phyloP scores from a whole-genome alignment of 2,113 vertebrate species.

The Ornithorhynchus anatinus region DNA sequence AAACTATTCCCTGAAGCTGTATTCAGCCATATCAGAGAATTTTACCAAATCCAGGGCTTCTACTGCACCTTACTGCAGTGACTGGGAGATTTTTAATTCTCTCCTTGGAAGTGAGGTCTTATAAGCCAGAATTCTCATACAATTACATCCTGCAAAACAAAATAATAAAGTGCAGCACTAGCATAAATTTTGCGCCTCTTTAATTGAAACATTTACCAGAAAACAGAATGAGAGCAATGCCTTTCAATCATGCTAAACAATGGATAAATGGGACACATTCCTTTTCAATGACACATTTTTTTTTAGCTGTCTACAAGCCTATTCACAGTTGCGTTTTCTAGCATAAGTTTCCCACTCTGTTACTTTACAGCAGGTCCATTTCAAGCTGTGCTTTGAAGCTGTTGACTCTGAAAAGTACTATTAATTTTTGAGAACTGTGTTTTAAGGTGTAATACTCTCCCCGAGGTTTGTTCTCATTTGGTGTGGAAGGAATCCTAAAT shows the following conservation, averaged over 20 bases:
- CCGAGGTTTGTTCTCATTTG: neutral
- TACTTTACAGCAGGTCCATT: constrained; percentile 21
- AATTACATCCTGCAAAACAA: constrained; percentile 42
- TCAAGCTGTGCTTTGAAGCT: constrained; percentile 51
- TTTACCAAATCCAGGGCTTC: constrained; percentile 49
- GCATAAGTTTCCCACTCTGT: constrained; percentile 26
- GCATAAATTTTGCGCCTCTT: constrained; percentile 56
- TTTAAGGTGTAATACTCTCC: neutral
- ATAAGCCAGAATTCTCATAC: constrained; percentile 24
- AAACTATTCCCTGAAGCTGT: constrained; percentile 16
- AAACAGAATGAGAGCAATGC: constrained; percentile 44
- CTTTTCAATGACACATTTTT: constrained; percentile 46
- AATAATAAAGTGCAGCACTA: constrained; percentile 38
- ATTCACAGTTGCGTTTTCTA: constrained; percentile 20
- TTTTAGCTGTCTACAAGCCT: constrained; percentile 45
- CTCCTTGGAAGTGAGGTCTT: constrained; percentile 11
- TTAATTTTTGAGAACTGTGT: constrained; percentile 20
- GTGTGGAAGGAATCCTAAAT: neutral
- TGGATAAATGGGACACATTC: constrained; percentile 48
- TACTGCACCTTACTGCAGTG: constrained; percentile 44
- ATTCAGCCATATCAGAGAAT: neutral
- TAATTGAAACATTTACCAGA: constrained; percentile 60
- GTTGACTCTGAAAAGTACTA: constrained; percentile 40
- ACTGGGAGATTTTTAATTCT: constrained; percentile 53
- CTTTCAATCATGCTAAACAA: constrained; percentile 54